Evolutionary conservation across 2,113 vertebrate species (phyloP), one percentile per base, ranked within the genome.

Genomic region (Sturnus vulgaris): DNA sequence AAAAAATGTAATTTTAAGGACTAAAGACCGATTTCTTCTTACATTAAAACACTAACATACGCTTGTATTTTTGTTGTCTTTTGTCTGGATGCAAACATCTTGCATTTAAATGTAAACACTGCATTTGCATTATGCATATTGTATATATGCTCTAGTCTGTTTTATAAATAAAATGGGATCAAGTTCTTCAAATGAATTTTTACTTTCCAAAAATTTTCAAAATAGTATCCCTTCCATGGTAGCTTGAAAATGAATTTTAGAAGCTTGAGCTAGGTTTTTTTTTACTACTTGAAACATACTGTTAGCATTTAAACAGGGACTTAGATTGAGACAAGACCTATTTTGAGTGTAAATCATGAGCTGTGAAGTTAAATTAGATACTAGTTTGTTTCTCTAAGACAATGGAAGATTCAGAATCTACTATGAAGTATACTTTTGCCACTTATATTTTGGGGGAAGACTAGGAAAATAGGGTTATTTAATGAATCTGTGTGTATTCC

Each of bases 171-270:
- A 57, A 21, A 28, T 53, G 24, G 1, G 28, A 31, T 63, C 12
- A 47, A 10, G 20, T 77, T 83, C 30, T 77, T 83, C 23, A 17
- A n/a, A 22, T 4, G 2, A 6, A 2, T 33, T 56, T 72, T 75
- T 60, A 19, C 24, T 81, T 95, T 60, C 9, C 22, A 66, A 64
- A 39, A 49, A 30, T 11, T 79, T 72, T 28, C 8, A 33, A 25
- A 65, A 23, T 42, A 40, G 5, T 31, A 9, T 59, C 3, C 1
- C 3, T 8, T 64, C 2, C 8, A 7, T n/a, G 7, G 5, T 37
- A 22, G 2, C 3, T 15, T 71, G 30, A 35, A 55, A 23, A 24
- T 60, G 9, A 90, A 22, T 52, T 80, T 77, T 46, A 90, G n/a
- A 64, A 15, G 28, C 15, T 82, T 7, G 39, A 88, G 12, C 18